A percentile compares a stretch with the other conserved stretches of the same genome.
Evolutionary conservation across 2,113 vertebrate genomes (phyloP).

Genomic region (Neotoma lepida): DNA sequence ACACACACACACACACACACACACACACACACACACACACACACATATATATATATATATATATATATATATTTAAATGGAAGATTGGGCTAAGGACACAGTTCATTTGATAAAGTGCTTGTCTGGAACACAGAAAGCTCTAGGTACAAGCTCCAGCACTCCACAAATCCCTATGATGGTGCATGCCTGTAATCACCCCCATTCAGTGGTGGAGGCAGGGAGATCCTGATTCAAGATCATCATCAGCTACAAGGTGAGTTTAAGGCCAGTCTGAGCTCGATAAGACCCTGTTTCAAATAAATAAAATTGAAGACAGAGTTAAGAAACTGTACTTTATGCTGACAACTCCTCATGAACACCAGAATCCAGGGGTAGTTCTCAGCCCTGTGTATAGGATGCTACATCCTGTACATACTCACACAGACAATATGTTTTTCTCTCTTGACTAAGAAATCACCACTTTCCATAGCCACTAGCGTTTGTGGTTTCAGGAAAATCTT

Average conservation of each 20-base stretch:
- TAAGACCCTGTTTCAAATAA: slow-evolving; percentile 24
- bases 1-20: no score
- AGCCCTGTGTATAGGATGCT: not conserved
- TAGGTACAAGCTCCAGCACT: not conserved
- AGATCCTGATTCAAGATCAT: not conserved
- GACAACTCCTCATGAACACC: slow-evolving; percentile 33
- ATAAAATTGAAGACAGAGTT: slow-evolving; percentile 72
- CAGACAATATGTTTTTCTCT: not conserved
- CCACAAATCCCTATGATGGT: no score
- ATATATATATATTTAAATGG: no score
- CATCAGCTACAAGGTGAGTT: not conserved
- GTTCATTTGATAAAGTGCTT: not conserved
- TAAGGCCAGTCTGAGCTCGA: not conserved
- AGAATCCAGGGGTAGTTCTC: not conserved
- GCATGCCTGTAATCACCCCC: not conserved
- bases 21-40: no score
- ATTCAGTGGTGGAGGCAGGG: not conserved
- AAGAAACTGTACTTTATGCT: slow-evolving; percentile 69
- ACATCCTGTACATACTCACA: not conserved
- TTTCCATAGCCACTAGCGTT: not conserved
- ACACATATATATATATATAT: no score
- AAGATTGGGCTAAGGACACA: not conserved
- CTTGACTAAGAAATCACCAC: not conserved
- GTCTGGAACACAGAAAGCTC: not conserved
- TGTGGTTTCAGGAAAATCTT: not conserved